Evolutionary conservation across 2,797 vertebrate species (phyloP), one percentile per base, ranked within the genome.

Genomic region (Hapalemur alaotrensis): DNA sequence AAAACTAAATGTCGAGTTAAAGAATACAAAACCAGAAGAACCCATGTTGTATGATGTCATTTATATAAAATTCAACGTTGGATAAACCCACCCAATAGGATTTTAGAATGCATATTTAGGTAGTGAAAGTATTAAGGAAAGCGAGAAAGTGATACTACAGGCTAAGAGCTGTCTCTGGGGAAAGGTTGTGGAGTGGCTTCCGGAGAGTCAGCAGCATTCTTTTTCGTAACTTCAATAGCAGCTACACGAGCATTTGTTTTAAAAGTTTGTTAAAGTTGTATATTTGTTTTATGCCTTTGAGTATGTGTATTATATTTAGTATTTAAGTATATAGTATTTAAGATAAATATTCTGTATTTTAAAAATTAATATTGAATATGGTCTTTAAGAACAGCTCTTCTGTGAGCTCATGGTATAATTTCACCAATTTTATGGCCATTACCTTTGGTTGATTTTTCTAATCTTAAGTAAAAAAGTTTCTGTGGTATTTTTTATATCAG

Each of bases 311-410:
- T 78, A 43, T 48, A 78, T 48, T 73, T 84, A 38, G 38, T 38
- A 38, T 38, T 38, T 38, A 38, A 38, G 38, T 38, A 38, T 4
- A 70, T n/a, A 80, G 41, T 75, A 93, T 93, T 94, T 67, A 73
- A 75, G 38, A 57, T 76, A 10, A 57, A 57, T 43, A 41, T n/a
- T 87, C 85, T 73, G 15, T 25, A 87, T 83, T 91, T 25, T 65
- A n/a, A 92, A 94, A 95, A 89, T 91, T 67, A 79, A 38, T 41
- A 75, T 75, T 91, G 30, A 54, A 75, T 70, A 70, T n/a, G 18
- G 88, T 73, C 17, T 28, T 69, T 79, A 90, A 91, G 38, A 94
- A 79, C 15, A 75, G 17, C 8, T 59, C 14, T 82, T 80, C 50
- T 91, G 5, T 87, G 46, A 59, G 15, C 30, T 59, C 13, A 30